A percentile compares a stretch with the other conserved stretches of the same genome.
Conservation (phyloP, 2,113 vertebrate species). For the Amazona vittata region DNA sequence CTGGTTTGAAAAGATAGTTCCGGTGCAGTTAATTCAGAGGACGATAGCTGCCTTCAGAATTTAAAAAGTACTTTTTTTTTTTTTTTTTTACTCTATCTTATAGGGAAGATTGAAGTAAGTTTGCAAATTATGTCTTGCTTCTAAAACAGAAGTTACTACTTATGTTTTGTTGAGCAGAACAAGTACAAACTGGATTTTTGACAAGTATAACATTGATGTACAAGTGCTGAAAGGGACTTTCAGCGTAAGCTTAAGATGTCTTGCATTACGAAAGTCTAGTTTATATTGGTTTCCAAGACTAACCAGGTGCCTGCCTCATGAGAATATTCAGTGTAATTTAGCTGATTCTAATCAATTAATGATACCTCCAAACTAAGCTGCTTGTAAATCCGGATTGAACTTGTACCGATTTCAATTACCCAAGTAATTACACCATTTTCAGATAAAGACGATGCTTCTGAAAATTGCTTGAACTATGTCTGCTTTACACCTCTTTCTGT, state of each 20-base stretch:
- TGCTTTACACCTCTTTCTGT: background rate
- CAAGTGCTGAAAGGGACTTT: background rate
- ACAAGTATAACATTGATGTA: background rate
- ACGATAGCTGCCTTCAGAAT: background rate
- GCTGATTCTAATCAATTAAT: background rate
- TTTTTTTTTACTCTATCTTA: background rate
- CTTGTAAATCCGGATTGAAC: background rate
- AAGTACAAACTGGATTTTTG: slow-evolving; percentile 8
- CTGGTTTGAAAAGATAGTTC: background rate
- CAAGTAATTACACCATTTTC: background rate
- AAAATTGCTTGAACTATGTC: background rate
- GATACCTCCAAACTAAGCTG: background rate
- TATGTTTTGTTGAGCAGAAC: background rate
- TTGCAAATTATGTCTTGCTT: background rate
- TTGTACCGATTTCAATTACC: background rate
- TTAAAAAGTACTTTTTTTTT: background rate
- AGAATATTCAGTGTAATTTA: background rate
- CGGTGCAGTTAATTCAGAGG: background rate
- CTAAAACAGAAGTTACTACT: background rate
- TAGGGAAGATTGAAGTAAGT: background rate
- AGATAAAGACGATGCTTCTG: background rate
- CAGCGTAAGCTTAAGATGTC: background rate
- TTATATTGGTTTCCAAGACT: background rate
- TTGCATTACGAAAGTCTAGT: background rate
- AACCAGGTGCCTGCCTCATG: background rate